Conservation (phyloP, 2,113 vertebrate genomes). For the Neofelis nebulosa region DNA sequence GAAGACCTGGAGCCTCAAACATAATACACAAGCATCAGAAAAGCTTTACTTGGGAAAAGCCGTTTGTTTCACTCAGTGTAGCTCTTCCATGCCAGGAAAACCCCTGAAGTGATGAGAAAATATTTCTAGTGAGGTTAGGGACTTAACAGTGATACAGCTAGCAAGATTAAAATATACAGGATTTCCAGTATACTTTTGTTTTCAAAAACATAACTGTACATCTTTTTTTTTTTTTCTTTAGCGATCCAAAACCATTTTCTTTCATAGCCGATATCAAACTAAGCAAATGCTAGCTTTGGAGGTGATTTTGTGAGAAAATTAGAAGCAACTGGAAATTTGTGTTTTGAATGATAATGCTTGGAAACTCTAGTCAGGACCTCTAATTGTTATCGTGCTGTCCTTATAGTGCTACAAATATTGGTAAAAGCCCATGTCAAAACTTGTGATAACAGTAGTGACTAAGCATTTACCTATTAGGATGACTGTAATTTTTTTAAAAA, state of each 20-base stretch:
- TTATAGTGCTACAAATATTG: background rate
- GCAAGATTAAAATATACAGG: background rate
- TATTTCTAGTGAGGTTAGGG: background rate
- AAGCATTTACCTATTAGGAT: background rate
- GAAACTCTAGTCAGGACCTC: background rate
- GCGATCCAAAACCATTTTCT: background rate
- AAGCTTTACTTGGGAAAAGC: constrained; percentile 41
- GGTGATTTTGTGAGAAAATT: constrained; percentile 4
- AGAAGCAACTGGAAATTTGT: background rate
- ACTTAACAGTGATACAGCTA: background rate
- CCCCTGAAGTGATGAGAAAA: background rate
- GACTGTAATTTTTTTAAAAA: background rate
- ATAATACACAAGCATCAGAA: background rate
- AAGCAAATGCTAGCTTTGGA: background rate
- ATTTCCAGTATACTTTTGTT: background rate
- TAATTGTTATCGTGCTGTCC: background rate
- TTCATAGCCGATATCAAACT: background rate
- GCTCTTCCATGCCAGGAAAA: background rate
- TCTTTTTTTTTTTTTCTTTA: background rate
- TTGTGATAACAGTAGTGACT: background rate
- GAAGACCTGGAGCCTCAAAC: background rate
- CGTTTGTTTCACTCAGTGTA: background rate
- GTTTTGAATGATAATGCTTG: constrained; percentile 5
- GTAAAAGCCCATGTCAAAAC: background rate
- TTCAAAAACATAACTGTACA: background rate